Base-by-base conservation (phyloP, 23 tunicate genomes). In the Clavelina lepadiformis region DNA sequence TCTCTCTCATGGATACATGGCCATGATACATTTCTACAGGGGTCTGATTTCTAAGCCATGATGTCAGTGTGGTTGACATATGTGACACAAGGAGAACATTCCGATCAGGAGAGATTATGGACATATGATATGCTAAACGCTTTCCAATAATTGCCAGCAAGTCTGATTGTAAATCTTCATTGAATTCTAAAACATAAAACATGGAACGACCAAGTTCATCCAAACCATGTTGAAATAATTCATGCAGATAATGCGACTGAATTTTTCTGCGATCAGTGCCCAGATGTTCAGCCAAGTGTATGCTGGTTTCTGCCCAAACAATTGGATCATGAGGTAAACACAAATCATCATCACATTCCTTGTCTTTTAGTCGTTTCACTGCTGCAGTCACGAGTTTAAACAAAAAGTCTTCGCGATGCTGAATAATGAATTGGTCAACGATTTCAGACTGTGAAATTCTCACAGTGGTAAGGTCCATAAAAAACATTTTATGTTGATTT, bases 251-350 rank as follows among this genome's bases (percentile, higher is more conserved):
- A 13, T 78, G 75, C 30, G 68, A 25, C 23, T 38, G 61, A 38
- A 78, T 34, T 76, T 78, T 13, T 7, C 22, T 53, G 59, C 6
- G 21, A 53, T 25, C 59, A 20, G 20, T 6, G 59, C 59, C 8
- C 29, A 26, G 37, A 41, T 15, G 24, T 64, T 28, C 46, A 1
- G 82, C 77, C 77, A 83, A 60, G 34, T 83, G 72, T 3, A 68
- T 69, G 33, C 76, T 58, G 58, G 91, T 75, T 2, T 83, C 91
- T 20, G 76, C 25, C 91, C 91, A 83, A 6, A 67, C 62, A 13
- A 68, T 30, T 3, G n/a, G 22, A 28, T 69, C 64, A 3, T 66
- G 38, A 6, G 5, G 41, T n/a, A n/a, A n/a, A n/a, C n/a, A n/a
- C 56, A 28, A 29, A 38, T 37, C 51, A 6, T 31, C 53, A 24